A percentile compares a stretch with the other conserved stretches of the same genome.
These are phyloP conservation scores for Eupsittula cactorum DNA, from an alignment of 2,113 vertebrate genomes.

Conservation along the genomic window DNA sequence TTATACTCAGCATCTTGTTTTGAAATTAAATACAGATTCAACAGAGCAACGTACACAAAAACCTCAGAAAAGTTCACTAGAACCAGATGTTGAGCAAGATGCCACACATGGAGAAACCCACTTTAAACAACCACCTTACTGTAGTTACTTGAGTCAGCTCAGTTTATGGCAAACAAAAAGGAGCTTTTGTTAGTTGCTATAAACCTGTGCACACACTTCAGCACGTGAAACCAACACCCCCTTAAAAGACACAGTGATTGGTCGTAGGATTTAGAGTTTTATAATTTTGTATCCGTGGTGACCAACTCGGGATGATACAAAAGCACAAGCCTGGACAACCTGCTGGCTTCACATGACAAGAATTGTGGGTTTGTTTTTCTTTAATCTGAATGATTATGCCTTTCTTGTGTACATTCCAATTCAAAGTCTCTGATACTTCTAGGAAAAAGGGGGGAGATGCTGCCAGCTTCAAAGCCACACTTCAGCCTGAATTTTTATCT, in stretches of 20 bases:
- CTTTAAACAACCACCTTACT: conserved; percentile 77
- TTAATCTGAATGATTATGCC: conserved; percentile 43
- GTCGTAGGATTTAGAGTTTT: conserved; percentile 54
- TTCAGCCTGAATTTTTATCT: conserved; percentile 13
- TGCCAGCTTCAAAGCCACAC: conserved; percentile 13
- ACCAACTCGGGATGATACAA: conserved; percentile 52
- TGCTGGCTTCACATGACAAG: background rate
- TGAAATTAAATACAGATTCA: conserved; percentile 28
- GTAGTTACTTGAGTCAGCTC: conserved; percentile 75
- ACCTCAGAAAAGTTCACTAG: conserved; percentile 63
- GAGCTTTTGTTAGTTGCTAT: conserved; percentile 69
- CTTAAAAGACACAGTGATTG: conserved; percentile 46
- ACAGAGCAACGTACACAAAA: background rate
- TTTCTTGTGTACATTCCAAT: conserved; percentile 20
- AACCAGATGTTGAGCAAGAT: conserved; percentile 75
- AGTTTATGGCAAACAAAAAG: conserved; percentile 70
- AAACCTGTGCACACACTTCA: conserved; percentile 61
- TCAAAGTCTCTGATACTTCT: conserved; percentile 11
- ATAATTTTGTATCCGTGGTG: conserved; percentile 55
- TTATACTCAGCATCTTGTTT: conserved; percentile 37
- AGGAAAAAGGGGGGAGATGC: background rate
- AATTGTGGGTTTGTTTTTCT: background rate
- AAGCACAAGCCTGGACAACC: conserved; percentile 40
- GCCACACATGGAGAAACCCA: conserved; percentile 59
- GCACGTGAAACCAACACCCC: conserved; percentile 60